Percentiles rank a stretch among this genome's conserved stretches.
phyloP scores from a whole-genome alignment of 2,113 vertebrate species.

The Zosterops lateralis region DNA sequence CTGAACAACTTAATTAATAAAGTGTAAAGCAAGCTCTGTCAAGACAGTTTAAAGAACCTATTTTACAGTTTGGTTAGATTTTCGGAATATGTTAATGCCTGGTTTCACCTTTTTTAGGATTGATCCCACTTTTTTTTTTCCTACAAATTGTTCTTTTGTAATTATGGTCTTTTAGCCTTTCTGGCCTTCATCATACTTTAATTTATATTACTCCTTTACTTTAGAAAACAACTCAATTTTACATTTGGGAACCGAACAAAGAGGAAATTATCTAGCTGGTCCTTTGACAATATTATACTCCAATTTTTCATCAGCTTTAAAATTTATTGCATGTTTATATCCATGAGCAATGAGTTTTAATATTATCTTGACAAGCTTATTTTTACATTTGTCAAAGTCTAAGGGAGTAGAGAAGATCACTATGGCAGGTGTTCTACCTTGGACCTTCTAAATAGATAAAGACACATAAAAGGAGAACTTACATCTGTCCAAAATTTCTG shows the following conservation, averaged over 20 bases:
- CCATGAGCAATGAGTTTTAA: background rate
- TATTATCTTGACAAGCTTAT: slow-evolving; percentile 45
- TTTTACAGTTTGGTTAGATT: background rate
- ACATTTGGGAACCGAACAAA: background rate
- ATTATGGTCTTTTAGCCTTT: background rate
- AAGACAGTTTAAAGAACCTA: background rate
- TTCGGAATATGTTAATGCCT: background rate
- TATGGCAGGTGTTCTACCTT: slow-evolving; percentile 9
- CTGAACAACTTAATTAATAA: background rate
- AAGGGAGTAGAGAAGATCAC: background rate
- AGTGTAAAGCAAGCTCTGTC: background rate
- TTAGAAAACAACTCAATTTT: background rate
- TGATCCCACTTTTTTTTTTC: background rate
- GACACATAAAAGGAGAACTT: background rate
- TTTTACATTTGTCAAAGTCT: background rate
- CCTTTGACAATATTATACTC: background rate
- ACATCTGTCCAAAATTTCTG: background rate
- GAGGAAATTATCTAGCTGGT: background rate
- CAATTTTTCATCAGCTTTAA: background rate
- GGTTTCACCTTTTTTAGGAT: background rate
- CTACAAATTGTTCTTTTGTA: background rate
- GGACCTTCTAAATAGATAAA: slow-evolving; percentile 19
- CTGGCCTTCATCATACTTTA: background rate
- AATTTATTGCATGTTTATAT: background rate
- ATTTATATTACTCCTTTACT: background rate